Base-by-base conservation (phyloP, 2,888 invertebrate species). In the Chrysopilus asiliformis region DNA sequence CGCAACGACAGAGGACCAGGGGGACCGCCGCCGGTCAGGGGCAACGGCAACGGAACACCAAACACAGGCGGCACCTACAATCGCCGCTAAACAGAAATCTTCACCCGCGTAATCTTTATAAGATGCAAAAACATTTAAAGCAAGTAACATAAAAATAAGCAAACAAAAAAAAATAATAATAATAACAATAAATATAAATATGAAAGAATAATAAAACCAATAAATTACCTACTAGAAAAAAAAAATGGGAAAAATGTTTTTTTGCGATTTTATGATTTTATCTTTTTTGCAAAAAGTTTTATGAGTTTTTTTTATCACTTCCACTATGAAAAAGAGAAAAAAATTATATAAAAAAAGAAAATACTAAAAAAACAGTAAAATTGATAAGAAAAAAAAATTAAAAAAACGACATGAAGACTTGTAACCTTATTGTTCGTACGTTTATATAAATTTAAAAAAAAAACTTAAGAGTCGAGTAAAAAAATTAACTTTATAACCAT, bases 1-100 rank as follows among this genome's bases (percentile, higher is more conserved):
- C 59, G 62, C 33, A 60, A 58, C 34, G 63, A 62, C 38, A 56
- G 62, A 42, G 55, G 53, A 30, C 56, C 53, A 19, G 51, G 50
- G 34, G 60, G 60, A 42, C 57, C 57, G 34, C 57, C 58, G 35
- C 53, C 51, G 34, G 46, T 58, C 42, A 34, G 45, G 20, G 32
- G 44, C 12, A 40, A 38, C 28, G 30, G 35, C 10, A 38, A 40
- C 14, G 33, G 35, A 10, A 28, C 39, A 15, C 19, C 39, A 36
- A 36, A 30, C 10, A 49, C 51, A 26, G 52, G 52, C 27, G 47
- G 43, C 43, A 57, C 49, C 36, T 60, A 58, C 44, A 55, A 55
- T 41, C 58, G 61, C 45, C 61, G 60, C 52, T 61, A 34, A 34
- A 33, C 22, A 12, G 17, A 9, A 22, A 12, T 12, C n/a, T n/a